A percentile compares a stretch with the other conserved stretches of the same genome.
phyloP scores from a whole-genome alignment of 2,797 vertebrate species.

The Melanogrammus aeglefinus region DNA sequence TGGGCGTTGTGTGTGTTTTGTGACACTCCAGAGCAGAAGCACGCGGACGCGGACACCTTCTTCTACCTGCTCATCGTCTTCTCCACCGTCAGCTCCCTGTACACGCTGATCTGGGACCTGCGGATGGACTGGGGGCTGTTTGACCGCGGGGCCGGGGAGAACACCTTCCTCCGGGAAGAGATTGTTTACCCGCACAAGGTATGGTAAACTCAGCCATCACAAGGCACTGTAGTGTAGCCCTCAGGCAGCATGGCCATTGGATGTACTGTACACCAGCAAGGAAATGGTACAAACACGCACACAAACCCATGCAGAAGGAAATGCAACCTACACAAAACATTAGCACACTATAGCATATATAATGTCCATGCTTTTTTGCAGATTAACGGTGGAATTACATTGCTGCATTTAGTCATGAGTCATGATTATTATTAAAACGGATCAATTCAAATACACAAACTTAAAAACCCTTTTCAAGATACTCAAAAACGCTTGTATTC shows the following conservation, averaged over 20 bases:
- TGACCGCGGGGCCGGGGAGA: slow-evolving; percentile 95
- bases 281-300: not conserved
- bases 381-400: not conserved
- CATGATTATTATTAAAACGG: not conserved
- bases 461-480: not conserved
- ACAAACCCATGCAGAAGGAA: slow-evolving; percentile 5
- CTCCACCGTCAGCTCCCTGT: slow-evolving; percentile 89
- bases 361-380: not conserved
- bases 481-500: not conserved
- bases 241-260: not conserved
- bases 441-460: not conserved
- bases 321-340: not conserved
- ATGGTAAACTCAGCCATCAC: slow-evolving; percentile 10
- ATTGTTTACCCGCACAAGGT: slow-evolving; percentile 99
- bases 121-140: slow-evolving; percentile 99
- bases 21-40: slow-evolving; percentile 75
- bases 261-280: not conserved
- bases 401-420: not conserved
- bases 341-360: not conserved
- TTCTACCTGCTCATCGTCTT: slow-evolving; percentile 95
- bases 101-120: slow-evolving; percentile 97
- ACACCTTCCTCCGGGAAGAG: slow-evolving; percentile 95
- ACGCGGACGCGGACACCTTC: slow-evolving; percentile 86
- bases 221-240: no score
- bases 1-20: not conserved